Evolutionary conservation across 1,140 invertebrate genomes (phyloP), one percentile per base, ranked within the genome.

Genomic region (Colletes latitarsis): DNA sequence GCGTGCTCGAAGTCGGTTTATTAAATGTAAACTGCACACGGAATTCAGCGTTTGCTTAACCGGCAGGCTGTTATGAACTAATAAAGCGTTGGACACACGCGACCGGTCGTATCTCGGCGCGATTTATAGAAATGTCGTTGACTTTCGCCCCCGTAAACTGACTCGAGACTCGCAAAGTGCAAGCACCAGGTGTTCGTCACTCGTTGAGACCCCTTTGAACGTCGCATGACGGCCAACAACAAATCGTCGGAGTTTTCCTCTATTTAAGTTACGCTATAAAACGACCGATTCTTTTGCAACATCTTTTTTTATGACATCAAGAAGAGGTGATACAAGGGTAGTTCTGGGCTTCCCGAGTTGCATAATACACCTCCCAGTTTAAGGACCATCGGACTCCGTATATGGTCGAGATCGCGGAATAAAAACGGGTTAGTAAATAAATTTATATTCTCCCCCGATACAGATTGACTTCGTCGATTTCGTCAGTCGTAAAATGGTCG

Each of bases 1-100:
- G 83, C 78, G 78, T 81, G 82, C 14, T 41, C 62, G 21, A n/a
- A 19, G 57, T 39, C 67, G 72, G 79, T 85, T 71, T 68, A 74
- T 66, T 81, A 81, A 84, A 77, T 83, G 72, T 80, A 80, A 84
- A 76, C 66, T 39, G 67, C 39, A 39, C 70, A 49, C 63, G 69
- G 70, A 84, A 85, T 60, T 82, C 77, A 85, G 52, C 75, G 73
- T 85, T 82, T 55, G 60, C 57, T 82, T 79, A 86, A 86, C 58
- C 67, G 71, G 83, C n/a, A 46, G 72, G 60, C 53, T 73, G 70
- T 86, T 85, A 82, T 63, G 55, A 63, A 72, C 72, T 67, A 79
- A 82, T 86, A 86, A 85, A 81, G 55, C 62, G 66, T 57, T 17
- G 67, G 76, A 67, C 70, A 77, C 73, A 84, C 66, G 77, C 76